Evolutionary conservation across 2,888 invertebrate species (phyloP).

Genomic region (Lamproptera curius): DNA sequence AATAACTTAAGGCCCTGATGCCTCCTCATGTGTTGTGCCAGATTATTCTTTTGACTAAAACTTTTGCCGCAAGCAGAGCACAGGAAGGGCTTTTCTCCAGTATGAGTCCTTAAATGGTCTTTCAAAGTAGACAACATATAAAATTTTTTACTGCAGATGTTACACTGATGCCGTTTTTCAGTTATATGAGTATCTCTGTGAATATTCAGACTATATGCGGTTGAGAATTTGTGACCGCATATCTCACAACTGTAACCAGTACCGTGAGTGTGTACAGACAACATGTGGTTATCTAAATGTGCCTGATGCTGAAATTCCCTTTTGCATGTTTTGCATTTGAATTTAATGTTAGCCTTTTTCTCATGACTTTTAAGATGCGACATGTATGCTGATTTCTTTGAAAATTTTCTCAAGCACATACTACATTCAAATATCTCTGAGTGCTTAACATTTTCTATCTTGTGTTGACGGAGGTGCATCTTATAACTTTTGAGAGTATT

Average conservation of each 20-base stretch:
- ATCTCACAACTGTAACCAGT: slow-evolving; percentile 63
- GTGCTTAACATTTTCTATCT: slow-evolving; percentile 20
- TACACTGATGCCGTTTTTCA: slow-evolving; percentile 71
- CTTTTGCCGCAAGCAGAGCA: slow-evolving; percentile 77
- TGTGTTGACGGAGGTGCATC: slow-evolving; percentile 30
- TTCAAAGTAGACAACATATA: slow-evolving; percentile 77
- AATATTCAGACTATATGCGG: slow-evolving; percentile 55
- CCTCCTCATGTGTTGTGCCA: slow-evolving; percentile 76
- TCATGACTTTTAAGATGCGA: slow-evolving; percentile 53
- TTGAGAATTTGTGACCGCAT: slow-evolving; percentile 60
- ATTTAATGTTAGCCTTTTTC: slow-evolving; percentile 40
- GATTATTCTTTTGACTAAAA: slow-evolving; percentile 79
- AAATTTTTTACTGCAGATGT: slow-evolving; percentile 58
- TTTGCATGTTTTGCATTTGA: slow-evolving; percentile 54
- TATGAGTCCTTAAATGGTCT: slow-evolving; percentile 78
- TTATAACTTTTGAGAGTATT: slow-evolving; percentile 30
- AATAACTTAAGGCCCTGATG: slow-evolving; percentile 73
- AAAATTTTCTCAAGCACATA: slow-evolving; percentile 56
- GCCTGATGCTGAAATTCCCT: slow-evolving; percentile 77
- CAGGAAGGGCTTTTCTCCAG: slow-evolving; percentile 78
- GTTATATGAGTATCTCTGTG: slow-evolving; percentile 68
- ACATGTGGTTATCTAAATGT: slow-evolving; percentile 72
- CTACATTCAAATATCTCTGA: slow-evolving; percentile 43
- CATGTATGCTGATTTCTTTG: slow-evolving; percentile 45
- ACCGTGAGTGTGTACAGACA: slow-evolving; percentile 61